These are phyloP conservation scores for Agapornis canus DNA, from an alignment of 2,797 vertebrate species.

Conservation along the genomic window DNA sequence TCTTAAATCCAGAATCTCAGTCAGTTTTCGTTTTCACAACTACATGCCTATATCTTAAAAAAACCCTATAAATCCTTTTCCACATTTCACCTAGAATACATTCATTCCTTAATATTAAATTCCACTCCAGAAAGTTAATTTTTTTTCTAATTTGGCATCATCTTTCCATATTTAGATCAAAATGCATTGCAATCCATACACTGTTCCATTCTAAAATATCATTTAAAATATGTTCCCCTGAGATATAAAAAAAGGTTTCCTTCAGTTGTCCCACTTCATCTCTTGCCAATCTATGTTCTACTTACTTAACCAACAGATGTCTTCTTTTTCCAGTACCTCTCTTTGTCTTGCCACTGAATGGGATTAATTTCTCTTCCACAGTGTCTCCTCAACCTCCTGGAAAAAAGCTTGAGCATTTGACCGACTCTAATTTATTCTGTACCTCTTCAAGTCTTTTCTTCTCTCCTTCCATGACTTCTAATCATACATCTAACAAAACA, in stretches of 20 bases:
- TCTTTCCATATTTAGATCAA: background rate
- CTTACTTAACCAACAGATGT: slow-evolving; percentile 2
- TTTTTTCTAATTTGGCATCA: slow-evolving; percentile 12
- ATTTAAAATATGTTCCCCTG: background rate
- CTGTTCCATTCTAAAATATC: background rate
- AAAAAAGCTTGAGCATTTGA: background rate
- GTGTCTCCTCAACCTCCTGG: background rate
- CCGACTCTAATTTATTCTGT: background rate
- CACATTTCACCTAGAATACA: background rate
- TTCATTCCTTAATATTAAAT: background rate
- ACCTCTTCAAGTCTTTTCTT: background rate
- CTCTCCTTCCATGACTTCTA: background rate
- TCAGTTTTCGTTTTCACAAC: background rate
- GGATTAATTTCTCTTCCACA: background rate
- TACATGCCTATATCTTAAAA: background rate
- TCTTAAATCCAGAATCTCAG: background rate
- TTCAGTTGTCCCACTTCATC: slow-evolving; percentile 19
- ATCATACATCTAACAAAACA: background rate
- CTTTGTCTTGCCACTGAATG: background rate
- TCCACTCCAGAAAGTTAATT: background rate
- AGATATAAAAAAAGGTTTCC: slow-evolving; percentile 2
- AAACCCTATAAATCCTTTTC: background rate
- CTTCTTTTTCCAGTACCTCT: slow-evolving; percentile 12
- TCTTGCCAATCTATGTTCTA: slow-evolving; percentile 41
- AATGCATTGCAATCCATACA: background rate